Base-by-base conservation (phyloP, 1,140 invertebrate species). In the Penaeus vannamei region DNA sequence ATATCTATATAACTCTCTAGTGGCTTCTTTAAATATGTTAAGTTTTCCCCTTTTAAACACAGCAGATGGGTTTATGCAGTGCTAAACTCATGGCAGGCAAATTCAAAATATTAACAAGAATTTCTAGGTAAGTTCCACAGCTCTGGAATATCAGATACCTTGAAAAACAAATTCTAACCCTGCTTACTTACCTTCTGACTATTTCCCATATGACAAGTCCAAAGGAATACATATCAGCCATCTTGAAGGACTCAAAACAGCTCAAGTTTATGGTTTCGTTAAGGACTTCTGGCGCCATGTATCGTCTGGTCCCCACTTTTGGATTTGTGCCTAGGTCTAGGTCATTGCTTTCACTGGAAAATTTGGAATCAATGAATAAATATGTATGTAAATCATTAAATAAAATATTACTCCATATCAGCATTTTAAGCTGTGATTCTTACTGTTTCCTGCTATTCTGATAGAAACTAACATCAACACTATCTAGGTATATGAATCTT, bases 161-260 rank as follows among this genome's bases (percentile, higher is more conserved):
- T 23, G 14, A 81, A 7, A 46, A 8, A 0, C 46, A 29, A 22
- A 84, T 84, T 32, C 83, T 22, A 42, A 62, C 46, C 19, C n/a
- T 23, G 19, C 17, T 17, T n/a, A 42, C 83, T 90, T 53, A 91
- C 91, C 96, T 94, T 64, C 96, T 93, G 90, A 95, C 95, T 17
- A 98, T 95, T 93, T 99, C 98, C 98, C 98, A 99, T 89, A 98
- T 94, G 79, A 99, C 98, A 84, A 99, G 93, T 22, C 97, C 98
- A 91, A 99, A 95, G 20, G 98, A 97, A 93, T 99, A 99, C 32
- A 99, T 97, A 94, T 99, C 98, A 5, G 98, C 97, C 90, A 97
- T 94, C 94, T 98, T 98, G 93, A 98, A 98, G 14, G 97, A 97
- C 93, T 98, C 98, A 93, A 99, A 99, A 92, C 98, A 97, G 91